phyloP scores from a whole-genome alignment of 2,113 vertebrate genomes.

The Pteropus alecto region DNA sequence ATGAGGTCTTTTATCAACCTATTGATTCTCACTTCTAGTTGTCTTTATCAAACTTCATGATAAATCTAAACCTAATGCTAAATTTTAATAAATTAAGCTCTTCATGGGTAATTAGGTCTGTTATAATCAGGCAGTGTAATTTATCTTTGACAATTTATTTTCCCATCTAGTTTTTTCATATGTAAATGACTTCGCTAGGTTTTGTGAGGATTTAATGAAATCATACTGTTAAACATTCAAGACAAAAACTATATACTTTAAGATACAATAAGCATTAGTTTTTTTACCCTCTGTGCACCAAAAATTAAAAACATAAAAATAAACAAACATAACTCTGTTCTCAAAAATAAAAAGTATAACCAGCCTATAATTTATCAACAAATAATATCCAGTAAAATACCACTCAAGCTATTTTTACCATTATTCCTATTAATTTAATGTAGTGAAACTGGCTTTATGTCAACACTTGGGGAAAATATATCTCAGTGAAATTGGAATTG shows the following conservation, averaged over 20 bases:
- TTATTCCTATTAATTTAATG: not conserved
- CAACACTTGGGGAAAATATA: not conserved
- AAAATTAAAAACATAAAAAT: not conserved
- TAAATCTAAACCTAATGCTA: not conserved
- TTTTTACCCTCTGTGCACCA: not conserved
- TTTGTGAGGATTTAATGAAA: not conserved
- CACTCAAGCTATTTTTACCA: not conserved
- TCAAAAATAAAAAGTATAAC: not conserved
- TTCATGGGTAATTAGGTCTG: not conserved
- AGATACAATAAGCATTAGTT: not conserved
- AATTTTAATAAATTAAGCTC: not conserved
- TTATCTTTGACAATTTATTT: not conserved
- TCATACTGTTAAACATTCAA: not conserved
- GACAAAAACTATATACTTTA: not conserved
- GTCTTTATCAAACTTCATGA: not conserved
- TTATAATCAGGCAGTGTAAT: not conserved
- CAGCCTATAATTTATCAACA: not conserved
- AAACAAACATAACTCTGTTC: not conserved
- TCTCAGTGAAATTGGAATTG: not conserved
- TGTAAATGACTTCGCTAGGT: not conserved
- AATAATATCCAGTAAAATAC: not conserved
- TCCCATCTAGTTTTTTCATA: not conserved
- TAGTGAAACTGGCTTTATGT: not conserved
- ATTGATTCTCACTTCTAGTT: not conserved
- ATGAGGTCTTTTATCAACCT: not conserved